A percentile compares a stretch with the other conserved stretches of the same genome.
phyloP scores from a whole-genome alignment of 2,888 invertebrate genomes.

The Tenthredo amoena region DNA sequence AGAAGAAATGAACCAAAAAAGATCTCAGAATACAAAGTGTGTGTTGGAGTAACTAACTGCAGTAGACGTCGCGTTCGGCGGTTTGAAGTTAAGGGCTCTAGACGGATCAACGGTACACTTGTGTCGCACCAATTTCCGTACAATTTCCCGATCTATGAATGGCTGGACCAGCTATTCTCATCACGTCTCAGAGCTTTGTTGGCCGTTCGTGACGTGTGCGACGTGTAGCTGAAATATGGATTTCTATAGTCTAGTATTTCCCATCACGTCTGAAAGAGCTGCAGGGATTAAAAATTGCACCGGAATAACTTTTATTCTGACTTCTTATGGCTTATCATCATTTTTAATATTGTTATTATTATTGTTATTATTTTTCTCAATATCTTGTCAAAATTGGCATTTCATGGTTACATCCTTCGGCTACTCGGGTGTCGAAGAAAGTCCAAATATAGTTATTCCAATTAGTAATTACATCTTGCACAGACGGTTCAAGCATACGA shows the following conservation, averaged over 20 bases:
- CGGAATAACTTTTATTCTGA: neutral
- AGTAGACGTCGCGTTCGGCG: neutral
- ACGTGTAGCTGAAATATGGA: neutral
- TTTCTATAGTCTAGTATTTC: neutral
- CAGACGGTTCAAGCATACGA: neutral
- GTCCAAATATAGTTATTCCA: neutral
- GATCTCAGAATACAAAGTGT: neutral
- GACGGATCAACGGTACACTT: neutral
- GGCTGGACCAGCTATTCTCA: neutral
- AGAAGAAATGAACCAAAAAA: neutral
- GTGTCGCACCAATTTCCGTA: neutral
- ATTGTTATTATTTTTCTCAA: neutral
- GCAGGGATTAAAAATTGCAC: neutral
- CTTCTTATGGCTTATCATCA: neutral
- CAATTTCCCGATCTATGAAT: conserved; percentile 10
- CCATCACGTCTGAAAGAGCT: neutral
- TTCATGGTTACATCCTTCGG: neutral
- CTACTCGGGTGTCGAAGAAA: neutral
- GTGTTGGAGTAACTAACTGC: neutral
- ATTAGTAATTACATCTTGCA: neutral
- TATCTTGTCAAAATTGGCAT: neutral
- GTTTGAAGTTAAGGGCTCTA: neutral
- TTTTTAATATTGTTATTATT: neutral
- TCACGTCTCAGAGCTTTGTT: conserved; percentile 23
- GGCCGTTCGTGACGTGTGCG: neutral